Conservation (phyloP, 1,140 invertebrate species). For the Ectropis grisescens region DNA sequence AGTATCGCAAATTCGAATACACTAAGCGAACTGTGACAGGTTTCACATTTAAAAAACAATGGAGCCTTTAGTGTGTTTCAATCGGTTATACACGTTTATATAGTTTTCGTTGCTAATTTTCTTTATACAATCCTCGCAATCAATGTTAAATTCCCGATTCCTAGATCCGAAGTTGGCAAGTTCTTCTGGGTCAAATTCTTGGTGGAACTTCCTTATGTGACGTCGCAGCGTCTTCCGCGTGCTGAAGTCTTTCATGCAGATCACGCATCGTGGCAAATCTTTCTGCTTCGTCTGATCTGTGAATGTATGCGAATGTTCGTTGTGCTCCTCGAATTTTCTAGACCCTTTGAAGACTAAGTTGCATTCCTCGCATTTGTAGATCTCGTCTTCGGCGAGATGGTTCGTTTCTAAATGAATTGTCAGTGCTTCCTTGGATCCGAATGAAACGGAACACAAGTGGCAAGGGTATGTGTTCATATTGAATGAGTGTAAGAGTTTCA, state of each 20-base stretch:
- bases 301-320: slow-evolving; percentile 14
- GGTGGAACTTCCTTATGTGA: slow-evolving; percentile 47
- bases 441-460: slow-evolving; percentile 34
- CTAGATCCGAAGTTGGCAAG: slow-evolving; percentile 29
- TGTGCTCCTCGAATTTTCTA: slow-evolving; percentile 37
- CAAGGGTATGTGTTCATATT: slow-evolving; percentile 40
- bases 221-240: slow-evolving; percentile 41
- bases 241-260: slow-evolving; percentile 52
- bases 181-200: slow-evolving; percentile 35
- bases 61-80: slow-evolving; percentile 24
- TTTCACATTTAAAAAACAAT: slow-evolving; percentile 37
- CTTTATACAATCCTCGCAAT: slow-evolving; percentile 40
- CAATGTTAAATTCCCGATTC: slow-evolving; percentile 19
- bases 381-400: slow-evolving; percentile 36
- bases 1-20: slow-evolving; percentile 35
- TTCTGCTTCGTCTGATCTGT: slow-evolving; percentile 14
- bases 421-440: slow-evolving; percentile 26
- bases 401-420: slow-evolving; percentile 31
- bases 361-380: slow-evolving; percentile 47
- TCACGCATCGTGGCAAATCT: slow-evolving; percentile 29
- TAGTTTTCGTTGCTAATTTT: slow-evolving; percentile 32
- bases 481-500: slow-evolving; percentile 42
- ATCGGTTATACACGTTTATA: slow-evolving; percentile 19
- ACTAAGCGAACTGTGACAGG: slow-evolving; percentile 26
- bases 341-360: slow-evolving; percentile 39